Conservation (phyloP, 2,888 invertebrate genomes). For the Argyresthia goedartella region DNA sequence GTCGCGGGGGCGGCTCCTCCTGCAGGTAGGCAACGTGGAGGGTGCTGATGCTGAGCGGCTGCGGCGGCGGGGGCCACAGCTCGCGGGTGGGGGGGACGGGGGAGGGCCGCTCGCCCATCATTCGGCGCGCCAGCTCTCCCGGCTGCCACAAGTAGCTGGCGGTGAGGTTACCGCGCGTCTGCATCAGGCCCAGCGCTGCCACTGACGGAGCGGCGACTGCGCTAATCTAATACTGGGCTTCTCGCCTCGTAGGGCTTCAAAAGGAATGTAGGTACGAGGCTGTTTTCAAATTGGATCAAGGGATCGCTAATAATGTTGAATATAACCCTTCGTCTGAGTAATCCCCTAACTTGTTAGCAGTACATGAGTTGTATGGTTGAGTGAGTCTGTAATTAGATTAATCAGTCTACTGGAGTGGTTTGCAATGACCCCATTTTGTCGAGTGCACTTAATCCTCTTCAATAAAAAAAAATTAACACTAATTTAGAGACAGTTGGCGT, state of each 20-base stretch:
- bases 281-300: conserved; percentile 46
- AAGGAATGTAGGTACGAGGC: conserved; percentile 32
- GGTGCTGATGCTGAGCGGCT: conserved; percentile 56
- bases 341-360: neutral
- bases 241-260: conserved; percentile 54
- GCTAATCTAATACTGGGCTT: conserved; percentile 57
- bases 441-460: too few species aligned
- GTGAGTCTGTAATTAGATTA: too few species aligned
- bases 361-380: too few species aligned
- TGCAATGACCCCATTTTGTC: too few species aligned
- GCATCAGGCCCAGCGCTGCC: conserved; percentile 37
- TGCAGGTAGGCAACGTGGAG: conserved; percentile 55
- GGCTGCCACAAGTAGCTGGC: conserved; percentile 64
- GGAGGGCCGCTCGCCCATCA: conserved; percentile 57
- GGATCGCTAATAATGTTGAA: neutral
- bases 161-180: conserved; percentile 58
- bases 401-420: too few species aligned
- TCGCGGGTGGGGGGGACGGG: conserved; percentile 58
- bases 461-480: too few species aligned
- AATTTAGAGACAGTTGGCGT: too few species aligned
- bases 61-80: conserved; percentile 47
- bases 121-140: conserved; percentile 56
- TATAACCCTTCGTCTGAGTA: neutral
- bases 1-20: conserved; percentile 40
- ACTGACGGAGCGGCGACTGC: conserved; percentile 3